Base-by-base conservation (phyloP, 1,140 invertebrate species). In the Sycophaga agraensis region DNA sequence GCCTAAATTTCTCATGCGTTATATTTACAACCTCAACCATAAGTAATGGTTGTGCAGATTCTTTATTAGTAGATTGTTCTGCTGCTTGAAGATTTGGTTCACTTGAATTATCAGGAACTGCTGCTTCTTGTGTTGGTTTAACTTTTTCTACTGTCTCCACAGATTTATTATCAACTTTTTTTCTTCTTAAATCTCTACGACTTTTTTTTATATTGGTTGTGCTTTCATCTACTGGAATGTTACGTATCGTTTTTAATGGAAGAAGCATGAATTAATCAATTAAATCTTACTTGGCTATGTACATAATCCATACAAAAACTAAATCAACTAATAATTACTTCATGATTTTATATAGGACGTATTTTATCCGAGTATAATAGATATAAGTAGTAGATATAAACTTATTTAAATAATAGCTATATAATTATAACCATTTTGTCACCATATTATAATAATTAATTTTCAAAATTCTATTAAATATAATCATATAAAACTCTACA, bases 21-120 rank as follows among this genome's bases (percentile, higher is more conserved):
- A 98, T 76, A 84, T 99, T 99, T 78, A 97, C 94, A 28, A 96
- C 93, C 81, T 97, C 93, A 0, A 92, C 95, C 90, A 98, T 96
- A 28, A 99, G 80, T 9, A 99, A 83, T 39, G 83, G 82, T 63
- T 82, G 73, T 67, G 65, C 8, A 68, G 63, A 8, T 71, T 75
- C 60, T 65, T 85, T 83, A 54, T 39, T 39, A n/a, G n/a, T n/a
- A 21, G 35, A 0, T 40, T 46, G 39, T 48, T 53, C 11, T 40
- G 2, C 43, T 37, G 42, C 17, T 64, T 63, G 59, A 57, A 14
- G 31, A 14, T 39, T 17, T 21, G 58, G 19, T 50, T 1, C 45
- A 56, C 45, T 14, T 56, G 61, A 65, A 63, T 71, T 58, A 9
- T 5, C 19, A 4, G 55, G 2, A 55, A 45, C 0, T 48, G 63